Evolutionary conservation across 2,113 vertebrate species (phyloP).

Genomic region (Circaetus gallicus): DNA sequence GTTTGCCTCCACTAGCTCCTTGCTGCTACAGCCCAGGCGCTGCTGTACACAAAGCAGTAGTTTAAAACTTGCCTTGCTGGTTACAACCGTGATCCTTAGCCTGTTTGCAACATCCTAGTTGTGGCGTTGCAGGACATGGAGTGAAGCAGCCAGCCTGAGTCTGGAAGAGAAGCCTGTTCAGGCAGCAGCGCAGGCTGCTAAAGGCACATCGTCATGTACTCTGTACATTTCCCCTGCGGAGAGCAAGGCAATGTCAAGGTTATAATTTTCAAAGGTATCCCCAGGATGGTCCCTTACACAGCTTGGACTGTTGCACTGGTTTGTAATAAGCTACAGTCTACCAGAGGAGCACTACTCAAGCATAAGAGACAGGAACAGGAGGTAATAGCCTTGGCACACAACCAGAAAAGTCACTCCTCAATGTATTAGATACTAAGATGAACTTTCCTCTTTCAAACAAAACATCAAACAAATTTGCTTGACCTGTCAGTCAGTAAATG

Average conservation of each 20-base stretch:
- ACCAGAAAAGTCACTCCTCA: background rate
- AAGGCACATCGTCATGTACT: background rate
- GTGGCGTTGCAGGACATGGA: background rate
- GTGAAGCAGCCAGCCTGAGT: background rate
- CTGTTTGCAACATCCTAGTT: background rate
- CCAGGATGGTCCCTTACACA: background rate
- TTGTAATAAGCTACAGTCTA: background rate
- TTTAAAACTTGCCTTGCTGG: background rate
- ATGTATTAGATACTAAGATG: fast-evolving
- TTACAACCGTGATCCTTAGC: background rate
- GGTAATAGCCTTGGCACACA: background rate
- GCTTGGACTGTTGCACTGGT: fast-evolving
- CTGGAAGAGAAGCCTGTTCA: background rate
- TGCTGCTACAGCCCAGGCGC: background rate
- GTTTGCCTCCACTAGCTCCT: background rate
- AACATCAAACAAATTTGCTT: background rate
- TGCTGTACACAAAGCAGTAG: background rate
- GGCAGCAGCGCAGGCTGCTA: background rate
- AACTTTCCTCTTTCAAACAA: conserved; percentile 21
- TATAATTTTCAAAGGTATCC: background rate
- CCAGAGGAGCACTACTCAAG: background rate
- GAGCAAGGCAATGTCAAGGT: background rate
- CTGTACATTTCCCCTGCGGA: background rate
- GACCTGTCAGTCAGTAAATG: conserved; percentile 10
- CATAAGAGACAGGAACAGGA: background rate